Evolutionary conservation across 2,888 invertebrate species (phyloP), one percentile per base, ranked within the genome.

Genomic region (Diplolepis rosae): DNA sequence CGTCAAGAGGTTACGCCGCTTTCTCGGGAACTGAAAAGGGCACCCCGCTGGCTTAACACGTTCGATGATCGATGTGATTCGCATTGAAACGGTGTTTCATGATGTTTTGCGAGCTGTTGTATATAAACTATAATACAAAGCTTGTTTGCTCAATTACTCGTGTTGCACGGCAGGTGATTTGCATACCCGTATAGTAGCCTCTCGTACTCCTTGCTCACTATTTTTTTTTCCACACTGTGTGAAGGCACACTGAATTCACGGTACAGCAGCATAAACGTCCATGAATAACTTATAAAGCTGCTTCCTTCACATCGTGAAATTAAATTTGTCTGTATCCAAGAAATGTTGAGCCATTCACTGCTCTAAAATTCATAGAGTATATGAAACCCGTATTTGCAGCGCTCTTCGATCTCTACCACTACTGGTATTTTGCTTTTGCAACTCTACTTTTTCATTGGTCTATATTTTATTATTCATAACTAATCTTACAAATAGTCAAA

Each of bases 341-440:
- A 66, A 70, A 69, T 39, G 66, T 52, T 48, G 56, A 66, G 71
- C 72, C 77, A 78, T 78, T 74, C 50, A 50, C 35, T 30, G 51
- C 65, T 78, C 13, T 13, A 68, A 70, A 72, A 78, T 78, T 77
- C 74, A 78, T 75, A 50, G 69, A 67, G 71, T 61, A n/a, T n/a
- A 74, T 56, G 54, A 70, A 70, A n/a, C n/a, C n/a, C n/a, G n/a
- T n/a, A n/a, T n/a, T n/a, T 72, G 67, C 52, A 65, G 66, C 65
- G 65, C 61, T 50, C 18, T n/a, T 2, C 11, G 18, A 28, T 30
- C 22, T 66, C 32, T 22, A 50, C 30, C 5, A 13, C 42, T 7
- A 13, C 24, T 13, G 4, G 28, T 28, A 9, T 56, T 22, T 35
- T 22, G n/a, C n/a, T 35, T 35, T 32, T 56, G 32, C 27, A 51